Evolutionary conservation across 2,797 vertebrate genomes (phyloP).

Genomic region (Falco cherrug): DNA sequence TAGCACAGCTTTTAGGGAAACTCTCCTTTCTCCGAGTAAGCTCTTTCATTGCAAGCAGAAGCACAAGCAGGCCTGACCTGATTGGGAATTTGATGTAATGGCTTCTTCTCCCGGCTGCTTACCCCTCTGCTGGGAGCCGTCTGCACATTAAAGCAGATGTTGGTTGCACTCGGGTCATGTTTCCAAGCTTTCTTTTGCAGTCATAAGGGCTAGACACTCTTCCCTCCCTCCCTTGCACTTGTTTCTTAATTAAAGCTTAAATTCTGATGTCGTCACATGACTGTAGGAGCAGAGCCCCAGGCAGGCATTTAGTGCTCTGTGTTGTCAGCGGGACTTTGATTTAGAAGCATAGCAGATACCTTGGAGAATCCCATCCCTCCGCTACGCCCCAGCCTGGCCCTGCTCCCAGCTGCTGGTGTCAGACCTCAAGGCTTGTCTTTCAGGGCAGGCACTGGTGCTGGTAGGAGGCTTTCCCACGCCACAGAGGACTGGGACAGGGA

Average conservation of each 20-base stretch:
- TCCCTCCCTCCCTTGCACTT: not conserved
- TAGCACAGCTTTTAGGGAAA: not conserved
- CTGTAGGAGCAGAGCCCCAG: conserved; percentile 38
- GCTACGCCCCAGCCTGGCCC: not conserved
- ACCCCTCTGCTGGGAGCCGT: conserved; percentile 19
- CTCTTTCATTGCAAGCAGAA: not conserved
- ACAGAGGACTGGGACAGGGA: not conserved
- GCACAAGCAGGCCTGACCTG: not conserved
- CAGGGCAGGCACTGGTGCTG: not conserved
- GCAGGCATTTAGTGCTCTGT: conserved; percentile 38
- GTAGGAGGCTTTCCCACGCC: not conserved
- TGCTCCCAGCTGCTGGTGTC: not conserved
- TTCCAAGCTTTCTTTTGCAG: conserved; percentile 43
- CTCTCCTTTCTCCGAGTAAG: not conserved
- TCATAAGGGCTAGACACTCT: not conserved
- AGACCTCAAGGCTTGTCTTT: not conserved
- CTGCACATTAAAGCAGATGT: conserved; percentile 47
- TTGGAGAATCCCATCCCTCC: not conserved
- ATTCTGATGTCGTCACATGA: conserved; percentile 31
- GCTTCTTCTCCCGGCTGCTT: not conserved
- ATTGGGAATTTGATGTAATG: not conserved
- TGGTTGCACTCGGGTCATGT: conserved; percentile 37
- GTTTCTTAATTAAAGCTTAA: conserved; percentile 66
- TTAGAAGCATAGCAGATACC: conserved; percentile 12
- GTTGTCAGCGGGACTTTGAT: conserved; percentile 34